These are phyloP conservation scores for Mormyrus proboscirostris DNA, from an alignment of 2,797 vertebrate species.

Conservation along the genomic window DNA sequence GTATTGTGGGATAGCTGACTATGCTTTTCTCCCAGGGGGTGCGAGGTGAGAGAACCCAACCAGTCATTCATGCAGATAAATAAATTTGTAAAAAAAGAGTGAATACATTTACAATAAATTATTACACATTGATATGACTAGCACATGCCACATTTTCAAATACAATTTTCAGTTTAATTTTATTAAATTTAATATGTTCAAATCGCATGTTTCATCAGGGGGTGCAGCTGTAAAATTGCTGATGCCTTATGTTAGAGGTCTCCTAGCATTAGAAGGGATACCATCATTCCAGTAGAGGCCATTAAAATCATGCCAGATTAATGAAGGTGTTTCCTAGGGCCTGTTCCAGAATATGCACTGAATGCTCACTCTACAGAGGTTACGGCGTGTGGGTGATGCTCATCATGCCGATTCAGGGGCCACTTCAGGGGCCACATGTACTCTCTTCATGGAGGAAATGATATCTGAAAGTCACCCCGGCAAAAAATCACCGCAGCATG, in stretches of 20 bases:
- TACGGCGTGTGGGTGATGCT: neutral
- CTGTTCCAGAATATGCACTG: neutral
- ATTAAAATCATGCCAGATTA: neutral
- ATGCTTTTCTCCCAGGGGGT: neutral
- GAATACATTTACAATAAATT: neutral
- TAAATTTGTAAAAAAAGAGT: neutral
- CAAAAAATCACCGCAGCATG: neutral
- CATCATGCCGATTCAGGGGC: neutral
- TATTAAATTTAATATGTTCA: neutral
- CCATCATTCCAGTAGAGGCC: neutral
- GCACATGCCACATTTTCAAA: neutral
- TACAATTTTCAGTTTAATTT: neutral
- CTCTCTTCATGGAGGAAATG: neutral
- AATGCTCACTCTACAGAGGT: neutral
- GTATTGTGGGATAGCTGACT: neutral
- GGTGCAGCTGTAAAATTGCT: neutral
- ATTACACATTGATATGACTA: neutral
- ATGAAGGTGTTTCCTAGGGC: neutral
- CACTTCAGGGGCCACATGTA: neutral
- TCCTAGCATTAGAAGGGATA: neutral
- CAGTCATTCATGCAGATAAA: neutral
- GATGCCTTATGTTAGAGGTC: neutral
- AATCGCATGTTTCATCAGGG: neutral
- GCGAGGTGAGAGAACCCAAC: neutral
- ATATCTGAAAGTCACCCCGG: neutral